Conservation (phyloP, 2,797 vertebrate genomes). For the Lagocephalus sceleratus region DNA sequence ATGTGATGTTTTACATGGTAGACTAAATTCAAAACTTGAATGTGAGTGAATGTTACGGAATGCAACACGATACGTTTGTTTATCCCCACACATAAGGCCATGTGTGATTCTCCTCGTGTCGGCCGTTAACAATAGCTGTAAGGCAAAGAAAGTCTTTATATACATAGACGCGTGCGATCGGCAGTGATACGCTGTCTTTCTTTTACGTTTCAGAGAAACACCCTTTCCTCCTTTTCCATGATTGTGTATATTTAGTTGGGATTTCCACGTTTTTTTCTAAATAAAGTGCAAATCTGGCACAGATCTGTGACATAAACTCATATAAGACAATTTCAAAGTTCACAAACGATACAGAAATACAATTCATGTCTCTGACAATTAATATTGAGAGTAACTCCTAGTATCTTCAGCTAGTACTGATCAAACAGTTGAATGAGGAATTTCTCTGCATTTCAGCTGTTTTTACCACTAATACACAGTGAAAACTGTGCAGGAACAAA, state of each 20-base stretch:
- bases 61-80: slow-evolving; percentile 24
- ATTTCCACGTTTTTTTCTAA: slow-evolving; percentile 39
- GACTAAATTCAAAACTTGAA: slow-evolving; percentile 10
- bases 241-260: slow-evolving; percentile 17
- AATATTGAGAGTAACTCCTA: slow-evolving; percentile 6
- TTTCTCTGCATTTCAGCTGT: slow-evolving; percentile 17
- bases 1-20: slow-evolving; percentile 30
- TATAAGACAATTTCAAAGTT: slow-evolving; percentile 39
- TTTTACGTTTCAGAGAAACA: slow-evolving; percentile 28
- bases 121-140: slow-evolving; percentile 32
- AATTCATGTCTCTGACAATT: slow-evolving; percentile 25
- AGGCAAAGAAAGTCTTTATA: slow-evolving; percentile 29
- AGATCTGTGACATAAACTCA: slow-evolving; percentile 50
- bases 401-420: slow-evolving; percentile 12
- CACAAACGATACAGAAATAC: slow-evolving; percentile 26
- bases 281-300: slow-evolving; percentile 82
- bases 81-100: too few species aligned
- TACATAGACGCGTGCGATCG: slow-evolving; percentile 58
- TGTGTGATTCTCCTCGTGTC: slow-evolving; percentile 28
- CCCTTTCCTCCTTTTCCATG: slow-evolving; percentile 14
- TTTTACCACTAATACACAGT: background rate
- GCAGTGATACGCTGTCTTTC: slow-evolving; percentile 70
- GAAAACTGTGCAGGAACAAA: background rate
- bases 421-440: slow-evolving; percentile 54
- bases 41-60: slow-evolving; percentile 40